Percentiles rank a stretch among this genome's conserved stretches.
Conservation (phyloP, 2,113 vertebrate species). For the Centropus bengalensis region DNA sequence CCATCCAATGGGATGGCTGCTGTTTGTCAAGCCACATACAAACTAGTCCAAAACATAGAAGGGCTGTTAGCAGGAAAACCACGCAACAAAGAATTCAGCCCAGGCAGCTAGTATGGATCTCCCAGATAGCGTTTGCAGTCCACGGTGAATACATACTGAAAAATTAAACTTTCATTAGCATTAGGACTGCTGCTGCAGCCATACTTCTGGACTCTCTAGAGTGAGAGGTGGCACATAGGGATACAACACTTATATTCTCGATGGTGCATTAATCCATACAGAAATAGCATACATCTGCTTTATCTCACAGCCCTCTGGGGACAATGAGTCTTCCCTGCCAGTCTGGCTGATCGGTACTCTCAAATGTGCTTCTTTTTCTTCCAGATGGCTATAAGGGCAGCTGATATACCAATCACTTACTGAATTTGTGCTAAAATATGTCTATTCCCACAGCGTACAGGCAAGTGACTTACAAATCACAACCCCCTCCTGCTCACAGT, state of each 20-base stretch:
- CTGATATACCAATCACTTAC: neutral
- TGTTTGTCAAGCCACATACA: neutral
- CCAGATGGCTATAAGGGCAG: neutral
- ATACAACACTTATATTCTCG: neutral
- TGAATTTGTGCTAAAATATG: neutral
- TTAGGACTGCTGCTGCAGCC: fast-evolving
- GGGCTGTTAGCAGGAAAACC: neutral
- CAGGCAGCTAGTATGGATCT: neutral
- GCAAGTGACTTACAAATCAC: neutral
- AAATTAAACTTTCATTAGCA: no score
- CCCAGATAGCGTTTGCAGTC: neutral
- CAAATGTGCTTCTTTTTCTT: neutral
- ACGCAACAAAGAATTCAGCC: neutral
- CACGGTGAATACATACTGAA: neutral
- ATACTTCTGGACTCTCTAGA: fast-evolving
- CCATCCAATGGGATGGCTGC: neutral
- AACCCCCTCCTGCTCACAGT: neutral
- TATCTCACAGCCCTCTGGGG: neutral
- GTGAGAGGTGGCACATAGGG: neutral
- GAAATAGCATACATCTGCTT: neutral
- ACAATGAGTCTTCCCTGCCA: neutral
- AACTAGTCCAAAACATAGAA: neutral
- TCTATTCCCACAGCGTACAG: neutral
- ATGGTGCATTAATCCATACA: neutral
- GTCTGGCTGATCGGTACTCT: neutral